These are phyloP conservation scores for Rhipidura dahli DNA, from an alignment of 2,113 vertebrate species.

Conservation along the genomic window DNA sequence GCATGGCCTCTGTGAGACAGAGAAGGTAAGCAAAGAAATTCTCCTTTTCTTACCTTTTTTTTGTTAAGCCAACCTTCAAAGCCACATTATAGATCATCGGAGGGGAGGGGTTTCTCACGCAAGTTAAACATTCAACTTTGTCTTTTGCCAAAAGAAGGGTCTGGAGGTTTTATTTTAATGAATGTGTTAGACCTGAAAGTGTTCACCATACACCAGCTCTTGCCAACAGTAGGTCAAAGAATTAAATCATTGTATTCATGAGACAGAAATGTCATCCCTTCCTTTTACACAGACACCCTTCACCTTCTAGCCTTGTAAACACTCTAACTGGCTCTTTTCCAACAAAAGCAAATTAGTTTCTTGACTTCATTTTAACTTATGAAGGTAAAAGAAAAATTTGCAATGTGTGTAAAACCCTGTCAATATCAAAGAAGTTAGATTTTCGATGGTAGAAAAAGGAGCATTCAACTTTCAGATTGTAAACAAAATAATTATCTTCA, in stretches of 20 bases:
- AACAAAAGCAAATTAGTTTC: neutral
- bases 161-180: neutral
- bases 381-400: neutral
- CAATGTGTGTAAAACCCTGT: neutral
- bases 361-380: neutral
- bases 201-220: slow-evolving; percentile 19
- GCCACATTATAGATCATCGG: slow-evolving; percentile 18
- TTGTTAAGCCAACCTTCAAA: slow-evolving; percentile 7
- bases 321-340: slow-evolving; percentile 17
- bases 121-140: slow-evolving; percentile 15
- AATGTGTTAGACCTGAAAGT: slow-evolving; percentile 46
- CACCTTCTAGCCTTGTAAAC: slow-evolving; percentile 47
- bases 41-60: neutral
- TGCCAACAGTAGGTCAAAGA: slow-evolving; percentile 61
- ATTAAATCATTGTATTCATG: slow-evolving; percentile 55
- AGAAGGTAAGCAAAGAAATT: slow-evolving; percentile 37
- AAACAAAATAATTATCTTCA: neutral
- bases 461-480: neutral
- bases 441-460: neutral
- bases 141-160: neutral
- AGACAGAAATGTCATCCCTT: slow-evolving; percentile 59
- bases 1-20: neutral
- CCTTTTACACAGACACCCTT: slow-evolving; percentile 27
- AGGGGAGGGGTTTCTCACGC: neutral
- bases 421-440: neutral